Base-by-base conservation (phyloP, 2,888 invertebrate genomes). In the Hirtodrosophila cameraria region DNA sequence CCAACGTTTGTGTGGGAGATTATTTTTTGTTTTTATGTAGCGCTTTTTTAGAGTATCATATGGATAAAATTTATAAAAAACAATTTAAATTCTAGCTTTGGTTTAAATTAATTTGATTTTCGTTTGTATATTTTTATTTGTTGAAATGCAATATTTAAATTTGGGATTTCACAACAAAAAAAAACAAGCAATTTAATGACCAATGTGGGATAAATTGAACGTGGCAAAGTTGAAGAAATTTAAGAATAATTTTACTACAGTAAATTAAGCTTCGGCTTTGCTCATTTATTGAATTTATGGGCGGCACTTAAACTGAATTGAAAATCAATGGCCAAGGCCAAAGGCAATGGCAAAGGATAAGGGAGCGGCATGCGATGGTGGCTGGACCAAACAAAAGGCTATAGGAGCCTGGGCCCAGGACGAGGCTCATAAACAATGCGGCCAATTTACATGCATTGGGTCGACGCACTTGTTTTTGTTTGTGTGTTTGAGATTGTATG, bases 381-480 rank as follows among this genome's bases (percentile, higher is more conserved):
- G 39, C 46, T 50, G 49, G 49, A 35, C 67, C 55, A 57, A 60
- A 63, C 71, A 70, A 74, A 77, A 61, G 65, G 68, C 63, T 59
- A 49, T 59, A 9, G 28, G 25, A 53, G 52, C 41, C 58, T 18
- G 46, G 46, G 52, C 18, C 58, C 45, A 58, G 48, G 15, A 41
- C 55, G 39, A 59, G 49, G 59, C 72, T 75, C 77, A 84, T 77
- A 84, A 74, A 82, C 82, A 81, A 81, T 77, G 75, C 68, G 65
- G 72, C 84, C 84, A 84, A 81, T 81, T 80, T 84, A 81, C 82
- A 84, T 77, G 78, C 65, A 75, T 68, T 66, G 78, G 71, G 61
- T 48, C 54, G 55, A 59, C 65, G 39, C 60, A 55, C 53, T 53
- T 52, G 54, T 59, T 42, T 38, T 33, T 18, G 41, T 33, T 20